Percentiles rank a stretch among this genome's conserved stretches.
Evolutionary conservation across 2,113 vertebrate genomes (phyloP).

Genomic region (Candoia aspera): DNA sequence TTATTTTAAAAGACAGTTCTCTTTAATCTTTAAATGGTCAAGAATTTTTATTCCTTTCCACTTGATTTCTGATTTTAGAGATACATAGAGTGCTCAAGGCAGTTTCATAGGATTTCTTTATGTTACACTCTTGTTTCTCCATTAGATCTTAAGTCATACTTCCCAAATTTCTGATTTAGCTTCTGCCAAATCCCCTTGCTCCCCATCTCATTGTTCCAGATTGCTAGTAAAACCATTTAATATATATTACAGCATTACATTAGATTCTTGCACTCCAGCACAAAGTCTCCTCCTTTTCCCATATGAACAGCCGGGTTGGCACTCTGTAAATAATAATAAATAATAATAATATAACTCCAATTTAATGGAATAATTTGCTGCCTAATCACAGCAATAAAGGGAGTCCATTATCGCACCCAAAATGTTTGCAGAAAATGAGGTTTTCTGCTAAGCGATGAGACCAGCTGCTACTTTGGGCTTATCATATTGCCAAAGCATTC

Average conservation of each 20-base stretch:
- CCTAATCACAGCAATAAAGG: conserved; percentile 40
- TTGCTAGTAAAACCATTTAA: not conserved
- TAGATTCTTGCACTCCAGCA: fast-evolving
- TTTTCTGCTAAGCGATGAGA: conserved; percentile 36
- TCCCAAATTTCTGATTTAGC: not conserved
- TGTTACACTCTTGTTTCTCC: not conserved
- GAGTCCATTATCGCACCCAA: conserved; percentile 45
- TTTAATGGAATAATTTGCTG: conserved; percentile 45
- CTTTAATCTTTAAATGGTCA: not conserved
- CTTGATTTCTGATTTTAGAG: not conserved
- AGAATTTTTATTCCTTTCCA: not conserved
- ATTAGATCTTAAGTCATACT: not conserved
- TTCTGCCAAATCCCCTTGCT: not conserved
- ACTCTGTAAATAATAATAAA: conserved; percentile 44
- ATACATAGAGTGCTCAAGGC: not conserved
- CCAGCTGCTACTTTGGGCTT: conserved; percentile 49
- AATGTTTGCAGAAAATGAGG: conserved; percentile 45
- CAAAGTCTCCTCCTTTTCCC: not conserved
- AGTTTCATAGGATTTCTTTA: not conserved
- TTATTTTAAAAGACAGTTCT: not conserved
- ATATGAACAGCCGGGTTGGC: not conserved
- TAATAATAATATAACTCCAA: conserved; percentile 42
- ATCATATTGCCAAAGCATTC: conserved; percentile 38
- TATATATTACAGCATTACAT: not conserved
- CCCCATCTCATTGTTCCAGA: not conserved